Evolutionary conservation across 2,797 vertebrate genomes (phyloP).

Genomic region (Sparus aurata): DNA sequence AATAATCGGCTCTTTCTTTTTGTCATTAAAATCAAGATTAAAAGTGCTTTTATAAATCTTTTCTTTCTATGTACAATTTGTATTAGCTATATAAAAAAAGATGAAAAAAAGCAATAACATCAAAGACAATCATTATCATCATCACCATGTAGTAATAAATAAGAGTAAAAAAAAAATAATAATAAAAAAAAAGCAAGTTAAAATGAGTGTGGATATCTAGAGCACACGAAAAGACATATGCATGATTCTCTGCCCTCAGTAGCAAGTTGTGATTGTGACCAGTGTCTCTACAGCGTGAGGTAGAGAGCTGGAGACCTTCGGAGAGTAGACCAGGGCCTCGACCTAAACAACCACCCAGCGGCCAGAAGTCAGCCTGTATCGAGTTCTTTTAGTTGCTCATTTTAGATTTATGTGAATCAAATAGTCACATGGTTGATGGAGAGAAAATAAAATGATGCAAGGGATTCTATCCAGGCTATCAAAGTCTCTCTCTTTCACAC

Average conservation of each 20-base stretch:
- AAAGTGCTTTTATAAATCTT: slow-evolving; percentile 99
- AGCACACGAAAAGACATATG: slow-evolving; percentile 77
- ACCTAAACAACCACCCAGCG: slow-evolving; percentile 57
- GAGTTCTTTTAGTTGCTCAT: slow-evolving; percentile 21
- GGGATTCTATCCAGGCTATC: slow-evolving; percentile 43
- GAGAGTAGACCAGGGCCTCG: slow-evolving; percentile 55
- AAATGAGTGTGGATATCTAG: slow-evolving; percentile 80
- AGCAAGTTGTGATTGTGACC: slow-evolving; percentile 85
- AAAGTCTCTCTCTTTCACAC: slow-evolving; percentile 65
- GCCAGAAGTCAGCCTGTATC: slow-evolving; percentile 68
- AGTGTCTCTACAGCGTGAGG: slow-evolving; percentile 88
- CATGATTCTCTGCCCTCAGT: slow-evolving; percentile 80
- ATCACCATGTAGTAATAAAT: slow-evolving; percentile 88
- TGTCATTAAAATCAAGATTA: slow-evolving; percentile 97
- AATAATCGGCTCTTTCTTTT: slow-evolving; percentile 90
- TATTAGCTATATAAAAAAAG: slow-evolving; percentile 87
- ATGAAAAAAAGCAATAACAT: slow-evolving; percentile 74
- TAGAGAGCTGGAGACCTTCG: slow-evolving; percentile 84
- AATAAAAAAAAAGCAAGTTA: slow-evolving; percentile 72
- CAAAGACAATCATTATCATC: slow-evolving; percentile 87
- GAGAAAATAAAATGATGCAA: slow-evolving; percentile 52
- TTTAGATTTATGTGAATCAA: slow-evolving; percentile 33
- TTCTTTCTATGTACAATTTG: slow-evolving; percentile 97
- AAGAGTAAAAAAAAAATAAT: slow-evolving; percentile 78
- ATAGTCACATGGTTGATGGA: slow-evolving; percentile 1